Evolutionary conservation across 2,888 invertebrate genomes (phyloP), one percentile per base, ranked within the genome.

Genomic region (Epiblema foenella): DNA sequence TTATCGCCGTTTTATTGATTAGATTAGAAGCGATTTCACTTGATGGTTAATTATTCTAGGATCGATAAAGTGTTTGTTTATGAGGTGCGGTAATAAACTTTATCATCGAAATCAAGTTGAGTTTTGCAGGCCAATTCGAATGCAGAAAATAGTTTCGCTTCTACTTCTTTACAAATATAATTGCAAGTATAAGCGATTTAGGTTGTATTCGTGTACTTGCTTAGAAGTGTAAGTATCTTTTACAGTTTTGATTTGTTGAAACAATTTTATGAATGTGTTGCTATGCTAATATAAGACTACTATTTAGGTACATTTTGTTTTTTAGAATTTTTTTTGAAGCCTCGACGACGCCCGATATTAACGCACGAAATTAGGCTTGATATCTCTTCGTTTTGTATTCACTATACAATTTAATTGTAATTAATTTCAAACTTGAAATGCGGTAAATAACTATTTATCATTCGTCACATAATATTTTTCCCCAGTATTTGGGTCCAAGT

Each of bases 1-100:
- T 71, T 67, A 71, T 62, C 49, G 42, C 24, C 39, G n/a, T 67
- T 66, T 60, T 71, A 71, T 66, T 33, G 49, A 71, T 65, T 65
- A 59, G 33, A 17, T 46, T 57, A 42, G 64, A 15, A 42, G n/a
- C 68, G 68, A 65, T 62, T 71, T 71, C 66, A 66, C 60, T 71
- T 17, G 39, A 54, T 39, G 39, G 20, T 54, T 64, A 54, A 64
- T 64, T 54, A 64, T n/a, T 64, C 39, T 39, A 54, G 24, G n/a
- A n/a, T 63, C 11, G 62, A 17, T 20, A 11, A n/a, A 46, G 20
- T 18, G 64, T 37, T 52, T 54, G 39, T 64, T 52, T 39, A 54
- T 54, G 54, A 20, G 39, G 20, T 63, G 37, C 39, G 39, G n/a
- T 64, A 54, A 54, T 51, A 51, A 54, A 39, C 15, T 20, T 54